Percentiles rank a stretch among this genome's conserved stretches.
phyloP scores from a whole-genome alignment of 2,113 vertebrate species.

The Amphilophus citrinellus region DNA sequence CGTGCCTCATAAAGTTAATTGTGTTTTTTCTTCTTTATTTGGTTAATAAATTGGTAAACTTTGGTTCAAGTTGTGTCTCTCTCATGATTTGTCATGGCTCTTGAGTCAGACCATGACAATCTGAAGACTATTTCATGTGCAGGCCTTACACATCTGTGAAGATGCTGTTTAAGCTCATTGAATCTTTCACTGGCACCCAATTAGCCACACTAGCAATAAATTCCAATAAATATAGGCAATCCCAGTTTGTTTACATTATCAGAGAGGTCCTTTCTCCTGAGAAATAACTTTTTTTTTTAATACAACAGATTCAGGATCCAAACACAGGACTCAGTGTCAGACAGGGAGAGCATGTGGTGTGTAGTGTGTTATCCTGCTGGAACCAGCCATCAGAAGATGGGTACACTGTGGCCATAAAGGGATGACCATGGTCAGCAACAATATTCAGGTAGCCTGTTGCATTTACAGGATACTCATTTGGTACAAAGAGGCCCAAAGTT shows the following conservation, averaged over 20 bases:
- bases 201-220: conserved; percentile 24
- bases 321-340: neutral
- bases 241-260: neutral
- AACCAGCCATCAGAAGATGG: neutral
- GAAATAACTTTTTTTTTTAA: neutral
- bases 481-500: neutral
- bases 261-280: neutral
- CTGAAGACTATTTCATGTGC: conserved; percentile 7
- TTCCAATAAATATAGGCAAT: neutral
- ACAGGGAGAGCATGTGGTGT: no score
- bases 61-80: neutral
- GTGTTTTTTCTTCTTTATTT: neutral
- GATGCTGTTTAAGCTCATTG: conserved; percentile 17
- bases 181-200: conserved; percentile 40
- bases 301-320: neutral
- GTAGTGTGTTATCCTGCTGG: neutral
- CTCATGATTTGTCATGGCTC: neutral
- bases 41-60: neutral
- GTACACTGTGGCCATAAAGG: neutral
- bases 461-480: neutral
- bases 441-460: no score
- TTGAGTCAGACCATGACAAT: neutral
- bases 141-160: conserved; percentile 26
- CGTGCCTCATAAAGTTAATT: neutral
- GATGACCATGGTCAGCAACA: no score